Evolutionary conservation across 2,113 vertebrate genomes (phyloP).

Genomic region (Odocoileus virginianus): DNA sequence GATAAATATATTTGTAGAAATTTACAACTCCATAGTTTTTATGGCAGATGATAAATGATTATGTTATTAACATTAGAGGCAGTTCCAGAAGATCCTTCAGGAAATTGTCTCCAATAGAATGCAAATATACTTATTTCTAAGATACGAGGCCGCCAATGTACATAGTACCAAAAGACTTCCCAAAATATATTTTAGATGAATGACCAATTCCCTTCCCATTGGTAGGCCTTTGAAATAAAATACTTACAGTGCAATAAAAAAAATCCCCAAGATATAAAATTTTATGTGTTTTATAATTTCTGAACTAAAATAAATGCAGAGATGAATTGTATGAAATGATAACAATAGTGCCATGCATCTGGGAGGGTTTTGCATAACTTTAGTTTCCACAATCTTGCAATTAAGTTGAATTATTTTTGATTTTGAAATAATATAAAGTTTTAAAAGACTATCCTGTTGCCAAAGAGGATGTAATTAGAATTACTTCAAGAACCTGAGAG

Average conservation of each 20-base stretch:
- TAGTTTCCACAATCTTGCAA: neutral
- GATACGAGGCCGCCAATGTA: neutral
- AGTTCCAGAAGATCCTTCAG: neutral
- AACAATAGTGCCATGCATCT: neutral
- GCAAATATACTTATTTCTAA: neutral
- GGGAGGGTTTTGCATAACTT: neutral
- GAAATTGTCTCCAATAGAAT: neutral
- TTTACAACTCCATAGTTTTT: neutral
- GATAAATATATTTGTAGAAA: neutral
- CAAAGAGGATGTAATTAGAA: neutral
- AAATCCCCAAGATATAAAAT: neutral
- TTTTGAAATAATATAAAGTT: neutral
- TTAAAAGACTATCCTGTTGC: neutral
- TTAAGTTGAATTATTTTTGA: neutral
- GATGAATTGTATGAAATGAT: neutral
- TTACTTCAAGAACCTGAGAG: neutral
- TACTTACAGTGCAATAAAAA: neutral
- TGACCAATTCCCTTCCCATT: neutral
- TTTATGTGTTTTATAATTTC: neutral
- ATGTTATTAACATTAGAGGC: slow-evolving; percentile 22
- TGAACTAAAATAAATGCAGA: neutral
- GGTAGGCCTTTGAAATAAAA: neutral
- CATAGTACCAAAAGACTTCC: neutral
- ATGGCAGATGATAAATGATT: neutral
- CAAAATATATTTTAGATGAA: neutral